Percentiles rank a stretch among this genome's conserved stretches.
Evolutionary conservation across 2,888 invertebrate species (phyloP).

Genomic region (Ennomos quercinarius): DNA sequence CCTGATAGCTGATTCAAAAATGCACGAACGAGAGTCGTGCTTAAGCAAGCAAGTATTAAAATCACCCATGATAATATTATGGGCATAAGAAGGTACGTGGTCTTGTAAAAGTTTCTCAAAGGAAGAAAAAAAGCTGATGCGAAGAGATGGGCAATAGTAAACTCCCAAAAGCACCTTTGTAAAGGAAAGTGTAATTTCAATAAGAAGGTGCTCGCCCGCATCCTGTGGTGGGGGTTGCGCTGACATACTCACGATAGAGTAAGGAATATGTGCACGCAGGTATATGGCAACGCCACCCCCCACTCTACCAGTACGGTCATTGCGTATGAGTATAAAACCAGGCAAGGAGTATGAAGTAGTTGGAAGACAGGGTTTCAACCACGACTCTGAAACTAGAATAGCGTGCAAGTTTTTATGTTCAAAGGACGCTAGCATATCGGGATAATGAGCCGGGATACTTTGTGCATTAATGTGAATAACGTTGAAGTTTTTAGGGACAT

Average conservation of each 20-base stretch:
- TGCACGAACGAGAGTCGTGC: conserved; percentile 5
- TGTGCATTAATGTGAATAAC: conserved; percentile 18
- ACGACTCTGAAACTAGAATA: not conserved
- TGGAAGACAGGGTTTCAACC: too few species aligned
- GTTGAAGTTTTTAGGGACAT: conserved; percentile 14
- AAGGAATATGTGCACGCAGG: conserved; percentile 8
- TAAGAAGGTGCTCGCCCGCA: conserved; percentile 5
- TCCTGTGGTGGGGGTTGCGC: conserved; percentile 8
- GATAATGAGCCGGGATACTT: conserved; percentile 14
- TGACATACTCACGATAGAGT: conserved; percentile 1
- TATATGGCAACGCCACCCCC: conserved; percentile 12
- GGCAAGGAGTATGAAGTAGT: too few species aligned
- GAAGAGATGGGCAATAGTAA: conserved; percentile 4
- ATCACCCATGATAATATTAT: conserved; percentile 23
- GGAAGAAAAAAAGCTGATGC: conserved; percentile 8
- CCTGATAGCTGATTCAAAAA: not conserved
- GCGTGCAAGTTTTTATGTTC: conserved; percentile 4
- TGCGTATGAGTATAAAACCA: not conserved
- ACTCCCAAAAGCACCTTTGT: conserved; percentile 10
- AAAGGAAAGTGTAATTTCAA: conserved; percentile 5
- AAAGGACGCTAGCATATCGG: conserved; percentile 21
- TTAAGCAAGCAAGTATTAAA: conserved; percentile 23
- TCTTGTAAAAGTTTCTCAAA: conserved; percentile 22
- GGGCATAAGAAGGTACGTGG: conserved; percentile 8
- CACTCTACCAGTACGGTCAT: not conserved